Evolutionary conservation across 2,113 vertebrate species (phyloP).

Genomic region (Actenoides hombroni): DNA sequence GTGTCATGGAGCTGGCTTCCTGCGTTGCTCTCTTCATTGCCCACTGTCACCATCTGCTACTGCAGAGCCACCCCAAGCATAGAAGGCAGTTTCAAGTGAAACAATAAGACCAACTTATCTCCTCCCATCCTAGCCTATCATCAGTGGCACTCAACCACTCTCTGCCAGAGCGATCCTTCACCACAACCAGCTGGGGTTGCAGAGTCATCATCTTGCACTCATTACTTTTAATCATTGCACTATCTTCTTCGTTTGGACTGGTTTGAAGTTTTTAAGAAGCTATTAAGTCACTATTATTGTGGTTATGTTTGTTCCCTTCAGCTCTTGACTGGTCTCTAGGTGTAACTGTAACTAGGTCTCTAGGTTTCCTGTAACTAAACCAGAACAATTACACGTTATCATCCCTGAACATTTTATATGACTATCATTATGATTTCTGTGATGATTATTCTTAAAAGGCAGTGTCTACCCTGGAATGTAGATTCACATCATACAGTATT

Average conservation of each 20-base stretch:
- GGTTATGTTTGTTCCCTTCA: background rate
- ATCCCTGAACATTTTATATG: background rate
- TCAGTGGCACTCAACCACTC: too few relatives aligned
- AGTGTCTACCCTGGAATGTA: background rate
- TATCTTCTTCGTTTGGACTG: background rate
- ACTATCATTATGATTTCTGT: background rate
- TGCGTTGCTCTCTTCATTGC: accelerated
- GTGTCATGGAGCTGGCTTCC: background rate
- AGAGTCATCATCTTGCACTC: background rate
- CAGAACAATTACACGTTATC: background rate
- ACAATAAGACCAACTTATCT: background rate
- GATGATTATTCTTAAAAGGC: background rate
- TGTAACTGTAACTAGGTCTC: too few relatives aligned
- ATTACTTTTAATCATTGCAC: background rate
- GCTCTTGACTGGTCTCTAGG: background rate
- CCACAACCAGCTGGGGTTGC: background rate
- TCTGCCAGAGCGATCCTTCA: accelerated
- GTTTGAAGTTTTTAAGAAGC: background rate
- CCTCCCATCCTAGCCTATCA: accelerated
- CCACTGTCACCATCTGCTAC: background rate
- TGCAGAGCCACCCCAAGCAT: background rate
- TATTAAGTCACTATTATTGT: background rate
- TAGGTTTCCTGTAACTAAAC: background rate
- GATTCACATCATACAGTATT: background rate
- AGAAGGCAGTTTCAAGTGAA: background rate